phyloP scores from a whole-genome alignment of 2,888 invertebrate genomes.

The Stegana nigrithorax region DNA sequence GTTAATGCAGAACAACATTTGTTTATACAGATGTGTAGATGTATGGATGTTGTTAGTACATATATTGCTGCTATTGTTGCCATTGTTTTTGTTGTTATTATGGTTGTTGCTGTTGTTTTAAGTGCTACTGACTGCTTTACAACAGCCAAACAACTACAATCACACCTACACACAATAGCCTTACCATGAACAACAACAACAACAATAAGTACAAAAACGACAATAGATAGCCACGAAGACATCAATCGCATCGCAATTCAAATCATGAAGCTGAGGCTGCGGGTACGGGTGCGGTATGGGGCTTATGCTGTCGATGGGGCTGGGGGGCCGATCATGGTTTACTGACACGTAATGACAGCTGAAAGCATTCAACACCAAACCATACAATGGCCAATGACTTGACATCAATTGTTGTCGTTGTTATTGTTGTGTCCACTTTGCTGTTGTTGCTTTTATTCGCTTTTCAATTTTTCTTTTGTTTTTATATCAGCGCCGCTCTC shows the following conservation, averaged over 20 bases:
- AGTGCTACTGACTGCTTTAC: neutral
- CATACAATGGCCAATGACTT: neutral
- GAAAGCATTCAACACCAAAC: conserved; percentile 45
- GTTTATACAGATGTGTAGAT: conserved; percentile 34
- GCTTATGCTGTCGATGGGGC: too few relatives aligned
- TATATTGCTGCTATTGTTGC: neutral
- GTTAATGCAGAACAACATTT: conserved; percentile 29
- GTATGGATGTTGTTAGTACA: neutral
- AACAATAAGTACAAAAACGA: neutral
- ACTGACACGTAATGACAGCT: conserved; percentile 61
- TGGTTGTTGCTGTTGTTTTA: neutral
- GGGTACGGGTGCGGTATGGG: too few relatives aligned
- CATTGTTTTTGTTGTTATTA: neutral
- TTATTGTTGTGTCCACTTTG: too few relatives aligned
- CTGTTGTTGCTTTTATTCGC: too few relatives aligned
- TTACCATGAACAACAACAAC: neutral
- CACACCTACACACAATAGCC: neutral
- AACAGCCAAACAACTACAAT: neutral
- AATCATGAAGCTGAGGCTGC: too few relatives aligned
- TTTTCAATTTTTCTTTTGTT: too few relatives aligned
- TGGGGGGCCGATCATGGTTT: conserved; percentile 54
- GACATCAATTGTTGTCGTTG: conserved; percentile 9
- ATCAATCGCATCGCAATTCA: too few relatives aligned
- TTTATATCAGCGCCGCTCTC: neutral
- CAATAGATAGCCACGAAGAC: conserved; percentile 22